Base-by-base conservation (phyloP, 2,888 invertebrate species). In the Lasioglossum calceatum region DNA sequence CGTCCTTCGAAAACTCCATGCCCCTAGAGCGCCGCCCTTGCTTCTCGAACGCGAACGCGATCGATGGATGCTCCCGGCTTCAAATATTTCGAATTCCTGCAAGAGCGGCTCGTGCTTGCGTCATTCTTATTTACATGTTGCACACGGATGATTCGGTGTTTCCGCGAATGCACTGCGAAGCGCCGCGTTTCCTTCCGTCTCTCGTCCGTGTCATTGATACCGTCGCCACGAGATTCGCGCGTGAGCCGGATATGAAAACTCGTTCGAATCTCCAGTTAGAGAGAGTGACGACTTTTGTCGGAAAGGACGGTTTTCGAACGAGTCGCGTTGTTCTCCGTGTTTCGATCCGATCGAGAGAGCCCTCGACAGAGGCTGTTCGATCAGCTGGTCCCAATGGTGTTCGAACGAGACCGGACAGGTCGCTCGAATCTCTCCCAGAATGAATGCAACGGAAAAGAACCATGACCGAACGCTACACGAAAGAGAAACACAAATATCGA, bases 81-180 rank as follows among this genome's bases (percentile, higher is more conserved):
- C 32, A 23, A 10, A 36, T 61, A 5, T 71, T 64, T 27, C 4
- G 23, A 47, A 27, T 79, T 85, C 72, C 82, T 1, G 44, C n/a
- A 73, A 83, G 44, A 23, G 16, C 32, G 32, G 5, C 32, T 8
- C 3, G 10, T 1, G 14, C 19, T 85, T 82, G 76, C 85, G 61
- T 83, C 85, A 85, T 16, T 71, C 50, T 16, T 39, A 32, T 79
- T 67, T 79, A 27, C 12, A 47, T 7, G 47, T 12, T 54, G 70
- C 75, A 54, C 80, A 71, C 54, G 70, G 39, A 44, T 19, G 44
- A 72, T 14, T 47, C 27, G 16, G 44, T 16, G 27, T 32, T 72
- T 72, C 27, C n/a, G 27, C 72, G 27, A 44, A 12, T 12, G 54
- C 10, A 23, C 23, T 1, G 39, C 70, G 70, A 10, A 12, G n/a